Evolutionary conservation across 1,140 invertebrate species (phyloP).

Genomic region (Drosophila saltans): DNA sequence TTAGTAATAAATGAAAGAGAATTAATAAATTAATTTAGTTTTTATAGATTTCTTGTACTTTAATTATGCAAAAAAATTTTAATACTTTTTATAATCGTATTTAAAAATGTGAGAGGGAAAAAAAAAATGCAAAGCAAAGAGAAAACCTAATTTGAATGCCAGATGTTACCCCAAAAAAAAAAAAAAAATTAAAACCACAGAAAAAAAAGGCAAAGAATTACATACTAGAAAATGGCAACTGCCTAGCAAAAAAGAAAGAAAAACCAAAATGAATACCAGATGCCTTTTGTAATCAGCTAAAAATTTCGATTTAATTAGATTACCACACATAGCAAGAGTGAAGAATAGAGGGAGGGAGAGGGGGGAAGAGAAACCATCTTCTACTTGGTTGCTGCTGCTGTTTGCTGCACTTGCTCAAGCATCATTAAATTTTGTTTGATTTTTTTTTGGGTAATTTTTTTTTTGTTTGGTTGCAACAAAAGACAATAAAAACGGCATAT

Average conservation of each 20-base stretch:
- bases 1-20: no score
- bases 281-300: slow-evolving; percentile 69
- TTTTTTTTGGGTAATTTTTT: slow-evolving; percentile 26
- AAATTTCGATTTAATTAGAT: slow-evolving; percentile 77
- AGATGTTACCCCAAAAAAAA: slow-evolving; percentile 24
- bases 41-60: no score
- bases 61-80: no score
- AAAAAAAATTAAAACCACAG: neutral
- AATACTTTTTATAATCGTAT: no score
- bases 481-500: slow-evolving; percentile 66
- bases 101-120: slow-evolving; percentile 12
- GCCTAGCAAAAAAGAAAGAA: slow-evolving; percentile 14
- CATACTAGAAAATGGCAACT: slow-evolving; percentile 62
- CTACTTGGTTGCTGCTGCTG: slow-evolving; percentile 36
- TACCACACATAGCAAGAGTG: slow-evolving; percentile 57
- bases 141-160: slow-evolving; percentile 34
- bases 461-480: slow-evolving; percentile 41
- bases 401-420: slow-evolving; percentile 54
- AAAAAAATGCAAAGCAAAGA: slow-evolving; percentile 1
- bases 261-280: slow-evolving; percentile 21
- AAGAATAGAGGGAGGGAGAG: neutral
- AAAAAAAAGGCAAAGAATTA: slow-evolving; percentile 26
- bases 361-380: slow-evolving; percentile 3
- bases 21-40: no score
- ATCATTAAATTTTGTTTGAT: slow-evolving; percentile 54